phyloP scores from a whole-genome alignment of 2,888 invertebrate genomes.

The Gortyna flavago region DNA sequence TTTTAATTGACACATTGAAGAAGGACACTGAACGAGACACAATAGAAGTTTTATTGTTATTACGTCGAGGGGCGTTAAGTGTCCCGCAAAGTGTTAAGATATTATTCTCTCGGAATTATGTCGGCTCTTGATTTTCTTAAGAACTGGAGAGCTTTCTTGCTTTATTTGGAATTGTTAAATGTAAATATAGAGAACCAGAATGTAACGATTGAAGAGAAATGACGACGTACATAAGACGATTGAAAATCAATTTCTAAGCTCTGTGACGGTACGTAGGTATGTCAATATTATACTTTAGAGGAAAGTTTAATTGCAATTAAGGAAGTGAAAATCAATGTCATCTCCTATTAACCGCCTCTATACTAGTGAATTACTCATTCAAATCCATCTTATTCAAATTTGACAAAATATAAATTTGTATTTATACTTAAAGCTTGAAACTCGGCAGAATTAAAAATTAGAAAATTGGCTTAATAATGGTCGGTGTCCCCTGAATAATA shows the following conservation, averaged over 20 bases:
- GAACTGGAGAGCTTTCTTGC: neutral
- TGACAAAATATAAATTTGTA: slow-evolving; percentile 48
- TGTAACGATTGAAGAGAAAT: neutral
- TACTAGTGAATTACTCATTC: slow-evolving; percentile 1
- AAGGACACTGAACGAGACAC: no score
- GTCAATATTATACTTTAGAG: neutral
- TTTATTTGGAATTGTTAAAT: slow-evolving; percentile 21
- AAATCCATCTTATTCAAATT: slow-evolving; percentile 19
- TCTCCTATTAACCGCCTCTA: neutral
- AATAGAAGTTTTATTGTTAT: no score
- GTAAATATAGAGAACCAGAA: neutral
- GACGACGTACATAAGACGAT: neutral
- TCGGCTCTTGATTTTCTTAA: slow-evolving; percentile 40
- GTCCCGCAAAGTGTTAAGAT: slow-evolving; percentile 24
- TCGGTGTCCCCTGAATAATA: slow-evolving; percentile 58
- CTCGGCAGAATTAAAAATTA: slow-evolving; percentile 64
- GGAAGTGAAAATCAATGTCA: neutral
- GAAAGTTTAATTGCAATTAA: neutral
- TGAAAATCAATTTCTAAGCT: neutral
- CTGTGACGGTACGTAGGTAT: no score
- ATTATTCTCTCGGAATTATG: slow-evolving; percentile 56
- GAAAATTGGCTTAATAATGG: slow-evolving; percentile 67
- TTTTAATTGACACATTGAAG: slow-evolving; percentile 44
- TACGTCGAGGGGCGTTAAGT: no score
- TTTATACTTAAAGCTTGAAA: slow-evolving; percentile 51